Percentiles rank a stretch among this genome's conserved stretches.
phyloP scores from a whole-genome alignment of 53 echinoderm and acorn worm species.

The Henricia sp. region DNA sequence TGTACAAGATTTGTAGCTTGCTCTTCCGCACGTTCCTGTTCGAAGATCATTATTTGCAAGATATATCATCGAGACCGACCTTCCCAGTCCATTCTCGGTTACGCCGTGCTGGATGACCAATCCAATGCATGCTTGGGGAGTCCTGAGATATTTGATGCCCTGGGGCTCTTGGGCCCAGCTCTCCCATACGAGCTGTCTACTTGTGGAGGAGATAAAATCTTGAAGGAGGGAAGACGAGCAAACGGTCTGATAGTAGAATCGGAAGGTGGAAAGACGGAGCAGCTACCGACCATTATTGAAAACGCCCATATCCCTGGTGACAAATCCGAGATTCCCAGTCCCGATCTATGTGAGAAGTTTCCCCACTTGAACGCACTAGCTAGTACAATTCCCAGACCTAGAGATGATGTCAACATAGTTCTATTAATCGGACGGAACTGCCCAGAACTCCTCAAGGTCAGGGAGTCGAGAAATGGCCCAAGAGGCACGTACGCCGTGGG shows the following conservation, averaged over 20 bases:
- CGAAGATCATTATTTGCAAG: slow-evolving; percentile 57
- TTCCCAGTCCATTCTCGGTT: slow-evolving; percentile 34
- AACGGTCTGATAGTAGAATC: slow-evolving; percentile 42
- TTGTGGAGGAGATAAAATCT: slow-evolving; percentile 26
- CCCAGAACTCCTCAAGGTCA: slow-evolving; percentile 70
- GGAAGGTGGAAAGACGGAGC: slow-evolving; percentile 31
- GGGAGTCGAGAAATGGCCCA: slow-evolving; percentile 65
- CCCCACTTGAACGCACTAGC: background rate
- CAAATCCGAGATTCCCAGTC: slow-evolving; percentile 57
- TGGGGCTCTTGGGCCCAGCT: slow-evolving; percentile 19
- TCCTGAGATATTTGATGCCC: slow-evolving; percentile 33
- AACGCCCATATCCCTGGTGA: slow-evolving; percentile 45
- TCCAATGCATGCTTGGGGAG: slow-evolving; percentile 53
- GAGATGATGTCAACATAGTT: slow-evolving; percentile 49
- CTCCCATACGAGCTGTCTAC: slow-evolving; percentile 58
- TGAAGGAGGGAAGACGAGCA: slow-evolving; percentile 20
- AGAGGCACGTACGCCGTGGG: slow-evolving; percentile 67
- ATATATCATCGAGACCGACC: slow-evolving; percentile 41
- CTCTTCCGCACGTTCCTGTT: slow-evolving; percentile 32
- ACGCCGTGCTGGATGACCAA: slow-evolving; percentile 63
- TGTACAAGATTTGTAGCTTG: slow-evolving; percentile 50
- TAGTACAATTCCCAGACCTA: slow-evolving; percentile 19
- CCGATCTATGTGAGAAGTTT: background rate
- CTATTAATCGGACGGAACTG: slow-evolving; percentile 63
- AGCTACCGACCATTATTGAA: slow-evolving; percentile 57